Evolutionary conservation across 2,113 vertebrate genomes (phyloP).

Genomic region (Echinops telfairi): DNA sequence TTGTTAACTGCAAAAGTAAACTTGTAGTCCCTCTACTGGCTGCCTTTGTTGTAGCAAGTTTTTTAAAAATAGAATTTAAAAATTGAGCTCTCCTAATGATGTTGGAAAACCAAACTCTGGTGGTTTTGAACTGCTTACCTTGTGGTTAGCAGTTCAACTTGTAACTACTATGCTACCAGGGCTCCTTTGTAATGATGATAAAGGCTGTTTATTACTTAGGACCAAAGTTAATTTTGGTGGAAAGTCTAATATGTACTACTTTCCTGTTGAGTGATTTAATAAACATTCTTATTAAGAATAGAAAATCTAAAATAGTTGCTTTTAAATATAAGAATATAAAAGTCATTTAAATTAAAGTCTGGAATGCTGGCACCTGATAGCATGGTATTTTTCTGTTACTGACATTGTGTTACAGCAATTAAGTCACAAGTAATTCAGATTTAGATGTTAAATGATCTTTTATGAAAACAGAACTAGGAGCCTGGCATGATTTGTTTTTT

Average conservation of each 20-base stretch:
- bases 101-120: background rate
- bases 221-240: constrained; percentile 20
- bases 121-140: too few relatives aligned
- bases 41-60: constrained; percentile 73
- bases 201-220: constrained; percentile 30
- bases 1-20: constrained; percentile 68
- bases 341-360: constrained; percentile 42
- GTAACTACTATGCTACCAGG: too few relatives aligned
- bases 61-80: background rate
- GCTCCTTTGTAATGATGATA: background rate
- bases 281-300: constrained; percentile 28
- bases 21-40: constrained; percentile 86
- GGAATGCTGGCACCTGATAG: background rate
- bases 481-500: too few relatives aligned
- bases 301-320: constrained; percentile 37
- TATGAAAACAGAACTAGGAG: background rate
- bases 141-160: too few relatives aligned
- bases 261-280: constrained; percentile 25
- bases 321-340: constrained; percentile 8
- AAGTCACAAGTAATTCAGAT: constrained; percentile 3
- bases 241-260: constrained; percentile 2
- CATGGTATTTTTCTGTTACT: background rate
- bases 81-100: too few relatives aligned
- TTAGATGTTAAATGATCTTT: constrained; percentile 21
- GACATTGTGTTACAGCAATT: background rate